A percentile compares a stretch with the other conserved stretches of the same genome.
Conservation (phyloP, 2,888 invertebrate genomes). For the Lithosia quadra region DNA sequence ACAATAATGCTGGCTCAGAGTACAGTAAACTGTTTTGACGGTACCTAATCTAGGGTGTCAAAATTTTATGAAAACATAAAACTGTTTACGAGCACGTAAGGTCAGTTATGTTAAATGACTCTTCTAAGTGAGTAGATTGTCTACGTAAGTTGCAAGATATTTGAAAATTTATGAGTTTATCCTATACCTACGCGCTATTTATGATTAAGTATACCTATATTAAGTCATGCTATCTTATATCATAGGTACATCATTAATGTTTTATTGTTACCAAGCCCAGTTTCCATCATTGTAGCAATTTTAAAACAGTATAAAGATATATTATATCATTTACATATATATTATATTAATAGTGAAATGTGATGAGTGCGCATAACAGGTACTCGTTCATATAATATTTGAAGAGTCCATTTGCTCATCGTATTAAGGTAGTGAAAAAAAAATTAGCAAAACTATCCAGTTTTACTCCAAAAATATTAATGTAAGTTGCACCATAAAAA, state of each 20-base stretch:
- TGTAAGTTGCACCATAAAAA: neutral
- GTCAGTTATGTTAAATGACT: neutral
- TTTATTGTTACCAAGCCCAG: neutral
- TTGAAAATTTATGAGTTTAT: neutral
- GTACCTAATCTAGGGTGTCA: neutral
- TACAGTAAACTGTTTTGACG: neutral
- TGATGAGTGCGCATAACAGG: neutral
- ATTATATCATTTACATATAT: no score
- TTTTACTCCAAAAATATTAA: neutral
- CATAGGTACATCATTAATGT: neutral
- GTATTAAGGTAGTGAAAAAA: neutral
- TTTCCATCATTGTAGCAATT: neutral
- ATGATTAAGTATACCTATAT: neutral
- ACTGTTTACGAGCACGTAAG: conserved; percentile 2
- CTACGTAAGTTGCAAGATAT: conserved; percentile 1
- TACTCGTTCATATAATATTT: neutral
- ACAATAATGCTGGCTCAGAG: neutral
- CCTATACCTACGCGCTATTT: neutral
- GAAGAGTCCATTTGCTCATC: neutral
- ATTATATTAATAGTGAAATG: no score
- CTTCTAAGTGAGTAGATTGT: conserved; percentile 4
- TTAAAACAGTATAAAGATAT: neutral
- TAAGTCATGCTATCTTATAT: neutral
- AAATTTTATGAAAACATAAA: conserved; percentile 7
- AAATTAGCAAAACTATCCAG: neutral